These are phyloP conservation scores for Rhynchotus rufescens DNA, from an alignment of 2,797 vertebrate species.

Conservation along the genomic window DNA sequence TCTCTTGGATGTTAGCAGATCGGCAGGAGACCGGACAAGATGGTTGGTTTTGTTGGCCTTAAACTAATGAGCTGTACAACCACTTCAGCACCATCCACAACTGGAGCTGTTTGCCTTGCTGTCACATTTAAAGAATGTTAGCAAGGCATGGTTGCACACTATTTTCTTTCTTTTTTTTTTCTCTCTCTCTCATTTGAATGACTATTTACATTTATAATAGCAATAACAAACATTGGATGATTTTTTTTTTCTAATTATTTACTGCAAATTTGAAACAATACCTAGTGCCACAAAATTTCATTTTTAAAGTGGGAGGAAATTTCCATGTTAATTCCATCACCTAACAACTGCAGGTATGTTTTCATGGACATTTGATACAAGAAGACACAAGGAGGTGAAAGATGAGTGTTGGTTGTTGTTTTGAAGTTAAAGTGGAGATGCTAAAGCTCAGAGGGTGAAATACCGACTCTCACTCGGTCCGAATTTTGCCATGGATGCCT, in stretches of 20 bases:
- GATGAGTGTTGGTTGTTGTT: neutral
- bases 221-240: neutral
- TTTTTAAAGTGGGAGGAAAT: slow-evolving; percentile 15
- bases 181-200: neutral
- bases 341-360: neutral
- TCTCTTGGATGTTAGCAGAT: neutral
- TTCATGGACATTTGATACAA: neutral
- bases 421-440: neutral
- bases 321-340: neutral
- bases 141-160: neutral
- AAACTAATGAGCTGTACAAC: neutral
- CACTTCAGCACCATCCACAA: neutral
- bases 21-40: neutral
- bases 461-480: neutral
- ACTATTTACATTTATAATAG: slow-evolving; percentile 5
- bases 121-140: slow-evolving; percentile 14
- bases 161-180: neutral
- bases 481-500: neutral
- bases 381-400: neutral
- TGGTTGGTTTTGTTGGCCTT: neutral
- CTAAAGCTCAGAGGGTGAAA: neutral
- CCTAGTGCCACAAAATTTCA: neutral
- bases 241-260: neutral
- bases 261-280: neutral
- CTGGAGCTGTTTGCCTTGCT: neutral